A percentile compares a stretch with the other conserved stretches of the same genome.
These are phyloP conservation scores for Capitulum mitella DNA, from an alignment of 2,888 invertebrate species.

Conservation along the genomic window DNA sequence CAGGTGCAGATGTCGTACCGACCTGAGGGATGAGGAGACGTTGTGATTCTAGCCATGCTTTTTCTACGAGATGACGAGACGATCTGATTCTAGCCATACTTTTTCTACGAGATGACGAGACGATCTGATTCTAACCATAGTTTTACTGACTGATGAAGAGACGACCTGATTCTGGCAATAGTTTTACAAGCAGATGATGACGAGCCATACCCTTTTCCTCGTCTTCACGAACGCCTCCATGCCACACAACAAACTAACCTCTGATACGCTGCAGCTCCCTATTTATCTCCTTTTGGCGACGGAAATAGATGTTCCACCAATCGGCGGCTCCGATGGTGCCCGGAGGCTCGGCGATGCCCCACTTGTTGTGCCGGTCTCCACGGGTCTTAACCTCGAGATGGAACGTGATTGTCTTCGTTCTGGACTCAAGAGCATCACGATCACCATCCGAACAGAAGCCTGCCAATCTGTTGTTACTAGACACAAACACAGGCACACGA, in stretches of 20 bases:
- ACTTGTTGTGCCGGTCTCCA: neutral
- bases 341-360: neutral
- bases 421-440: neutral
- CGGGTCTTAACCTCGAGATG: neutral
- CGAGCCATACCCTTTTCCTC: neutral
- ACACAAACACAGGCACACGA: neutral
- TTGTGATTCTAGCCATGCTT: neutral
- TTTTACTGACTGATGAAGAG: too few relatives aligned
- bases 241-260: neutral
- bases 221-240: neutral
- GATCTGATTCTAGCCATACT: too few relatives aligned
- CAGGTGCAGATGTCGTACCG: neutral
- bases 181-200: neutral
- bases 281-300: neutral
- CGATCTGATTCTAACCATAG: too few relatives aligned
- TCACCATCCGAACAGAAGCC: neutral
- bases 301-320: neutral
- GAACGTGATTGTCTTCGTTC: neutral
- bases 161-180: neutral
- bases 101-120: too few relatives aligned
- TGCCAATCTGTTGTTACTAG: neutral
- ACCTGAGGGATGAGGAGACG: neutral
- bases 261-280: neutral
- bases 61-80: too few relatives aligned
- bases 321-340: neutral